Percentiles rank a stretch among this genome's conserved stretches.
Evolutionary conservation across 1,140 invertebrate species (phyloP).

Genomic region (Neotoxoptera formosana): DNA sequence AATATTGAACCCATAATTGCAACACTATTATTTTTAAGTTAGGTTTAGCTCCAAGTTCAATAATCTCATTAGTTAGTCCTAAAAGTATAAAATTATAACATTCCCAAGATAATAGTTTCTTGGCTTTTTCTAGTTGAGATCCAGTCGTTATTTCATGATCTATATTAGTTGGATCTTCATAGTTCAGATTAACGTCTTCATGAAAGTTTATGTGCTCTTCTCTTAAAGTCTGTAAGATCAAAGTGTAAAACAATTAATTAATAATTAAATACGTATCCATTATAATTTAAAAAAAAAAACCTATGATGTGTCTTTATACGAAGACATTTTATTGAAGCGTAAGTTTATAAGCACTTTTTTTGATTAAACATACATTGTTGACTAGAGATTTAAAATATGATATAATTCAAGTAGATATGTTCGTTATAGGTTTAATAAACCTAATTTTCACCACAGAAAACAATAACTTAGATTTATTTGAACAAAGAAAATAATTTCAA

Average conservation of each 20-base stretch:
- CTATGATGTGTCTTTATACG: neutral
- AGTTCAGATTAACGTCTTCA: neutral
- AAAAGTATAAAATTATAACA: conserved; percentile 52
- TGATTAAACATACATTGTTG: neutral
- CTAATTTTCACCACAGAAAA: neutral
- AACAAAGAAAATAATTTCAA: neutral
- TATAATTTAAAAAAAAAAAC: neutral
- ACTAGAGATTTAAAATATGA: neutral
- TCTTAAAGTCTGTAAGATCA: conserved; percentile 21
- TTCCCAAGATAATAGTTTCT: conserved; percentile 51
- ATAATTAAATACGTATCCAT: neutral
- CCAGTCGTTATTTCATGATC: conserved; percentile 33
- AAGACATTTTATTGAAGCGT: neutral
- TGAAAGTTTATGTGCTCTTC: conserved; percentile 29
- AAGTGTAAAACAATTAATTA: neutral
- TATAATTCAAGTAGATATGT: neutral
- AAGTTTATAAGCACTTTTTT: neutral
- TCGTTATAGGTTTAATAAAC: neutral
- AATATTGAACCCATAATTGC: conserved; percentile 55
- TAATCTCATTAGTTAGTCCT: conserved; percentile 47
- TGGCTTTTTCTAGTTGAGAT: conserved; percentile 30
- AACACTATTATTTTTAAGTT: conserved; percentile 39
- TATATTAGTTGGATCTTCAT: neutral
- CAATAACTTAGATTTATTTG: neutral
- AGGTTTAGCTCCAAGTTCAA: conserved; percentile 50